phyloP scores from a whole-genome alignment of 2,113 vertebrate species.

The Thermophis baileyi region DNA sequence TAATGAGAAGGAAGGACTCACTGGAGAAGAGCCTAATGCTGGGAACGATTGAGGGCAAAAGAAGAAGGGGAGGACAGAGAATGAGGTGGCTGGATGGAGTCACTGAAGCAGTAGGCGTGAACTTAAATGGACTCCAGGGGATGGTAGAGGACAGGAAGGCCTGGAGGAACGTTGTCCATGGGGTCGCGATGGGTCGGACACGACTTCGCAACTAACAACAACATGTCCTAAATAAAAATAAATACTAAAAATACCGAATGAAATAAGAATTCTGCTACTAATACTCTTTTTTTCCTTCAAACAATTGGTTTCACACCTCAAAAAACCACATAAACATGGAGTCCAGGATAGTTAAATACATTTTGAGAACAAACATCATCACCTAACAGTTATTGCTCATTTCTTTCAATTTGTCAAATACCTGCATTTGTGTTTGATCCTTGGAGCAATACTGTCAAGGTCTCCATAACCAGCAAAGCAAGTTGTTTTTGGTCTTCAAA shows the following conservation, averaged over 20 bases:
- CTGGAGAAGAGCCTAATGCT: too few species aligned
- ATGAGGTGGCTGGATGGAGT: too few species aligned
- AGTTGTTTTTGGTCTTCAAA: slow-evolving; percentile 94
- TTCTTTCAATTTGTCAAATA: slow-evolving; percentile 48
- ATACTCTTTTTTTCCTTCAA: background rate
- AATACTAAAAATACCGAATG: background rate
- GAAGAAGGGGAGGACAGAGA: too few species aligned
- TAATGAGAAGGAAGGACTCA: too few species aligned
- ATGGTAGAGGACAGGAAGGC: too few species aligned
- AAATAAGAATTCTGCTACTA: slow-evolving; percentile 14
- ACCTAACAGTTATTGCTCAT: background rate
- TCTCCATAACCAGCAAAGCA: slow-evolving; percentile 96
- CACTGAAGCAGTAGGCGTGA: too few species aligned
- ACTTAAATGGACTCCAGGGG: too few species aligned
- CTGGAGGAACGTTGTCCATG: too few species aligned
- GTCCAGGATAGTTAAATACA: background rate
- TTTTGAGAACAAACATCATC: background rate
- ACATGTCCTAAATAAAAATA: background rate
- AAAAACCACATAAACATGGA: background rate
- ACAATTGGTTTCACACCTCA: background rate
- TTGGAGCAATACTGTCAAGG: slow-evolving; percentile 90
- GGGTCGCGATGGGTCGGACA: too few species aligned
- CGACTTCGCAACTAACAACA: too few species aligned
- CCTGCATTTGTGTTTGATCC: slow-evolving; percentile 95
- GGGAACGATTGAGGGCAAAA: too few species aligned